phyloP scores from a whole-genome alignment of 2,888 invertebrate genomes.

The Galeopsomyia nigrocyanea region DNA sequence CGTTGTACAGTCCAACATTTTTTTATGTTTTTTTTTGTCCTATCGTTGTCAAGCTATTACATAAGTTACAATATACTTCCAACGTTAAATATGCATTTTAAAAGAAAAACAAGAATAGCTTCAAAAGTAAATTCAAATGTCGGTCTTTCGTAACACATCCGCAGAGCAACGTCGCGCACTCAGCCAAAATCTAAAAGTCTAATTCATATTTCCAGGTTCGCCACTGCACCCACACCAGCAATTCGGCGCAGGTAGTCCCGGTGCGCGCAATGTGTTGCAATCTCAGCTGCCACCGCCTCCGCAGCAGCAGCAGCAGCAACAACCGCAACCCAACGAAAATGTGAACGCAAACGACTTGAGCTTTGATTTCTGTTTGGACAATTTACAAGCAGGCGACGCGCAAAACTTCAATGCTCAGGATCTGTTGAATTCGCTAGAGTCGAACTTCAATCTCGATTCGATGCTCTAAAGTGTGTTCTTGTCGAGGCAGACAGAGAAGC shows the following conservation, averaged over 20 bases:
- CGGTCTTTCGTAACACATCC: no score
- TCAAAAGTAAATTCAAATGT: no score
- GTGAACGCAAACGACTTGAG: conserved; percentile 66
- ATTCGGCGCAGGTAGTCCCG: conserved; percentile 64
- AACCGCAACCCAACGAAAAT: conserved; percentile 60
- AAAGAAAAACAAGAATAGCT: no score
- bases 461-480: conserved; percentile 52
- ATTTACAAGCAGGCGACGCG: conserved; percentile 82
- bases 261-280: conserved; percentile 64
- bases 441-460: conserved; percentile 69
- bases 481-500: not conserved
- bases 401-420: conserved; percentile 86
- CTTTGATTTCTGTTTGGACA: conserved; percentile 85
- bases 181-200: not conserved
- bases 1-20: no score
- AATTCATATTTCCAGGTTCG: conserved; percentile 56
- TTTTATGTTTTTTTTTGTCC: no score
- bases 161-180: not conserved
- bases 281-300: conserved; percentile 56
- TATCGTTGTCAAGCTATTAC: no score
- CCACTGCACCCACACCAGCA: conserved; percentile 69
- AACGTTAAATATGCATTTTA: no score
- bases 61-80: no score
- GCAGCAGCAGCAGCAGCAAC: conserved; percentile 58
- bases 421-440: conserved; percentile 86